These are phyloP conservation scores for Dendrocopos noguchii DNA, from an alignment of 2,113 vertebrate genomes.

Conservation along the genomic window DNA sequence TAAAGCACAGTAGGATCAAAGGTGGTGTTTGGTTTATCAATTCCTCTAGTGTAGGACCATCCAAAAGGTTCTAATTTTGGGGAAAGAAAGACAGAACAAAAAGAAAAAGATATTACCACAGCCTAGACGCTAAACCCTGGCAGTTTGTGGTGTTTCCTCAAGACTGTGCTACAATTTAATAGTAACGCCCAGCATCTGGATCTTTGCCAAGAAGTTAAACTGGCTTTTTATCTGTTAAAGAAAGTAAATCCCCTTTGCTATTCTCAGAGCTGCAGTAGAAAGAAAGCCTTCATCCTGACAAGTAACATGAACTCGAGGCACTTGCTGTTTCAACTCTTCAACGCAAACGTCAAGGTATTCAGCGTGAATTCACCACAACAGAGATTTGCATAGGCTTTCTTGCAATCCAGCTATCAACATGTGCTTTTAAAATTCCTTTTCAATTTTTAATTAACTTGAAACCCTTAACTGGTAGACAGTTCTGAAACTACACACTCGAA, in stretches of 20 bases:
- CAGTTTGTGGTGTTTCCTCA: not conserved
- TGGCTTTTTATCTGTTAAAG: not conserved
- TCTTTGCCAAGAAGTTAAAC: not conserved
- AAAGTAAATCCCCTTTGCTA: not conserved
- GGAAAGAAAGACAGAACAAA: not conserved
- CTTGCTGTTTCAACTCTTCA: not conserved
- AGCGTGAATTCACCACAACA: not conserved
- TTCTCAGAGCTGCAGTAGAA: not conserved
- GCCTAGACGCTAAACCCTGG: not conserved
- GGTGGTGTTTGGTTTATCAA: not conserved
- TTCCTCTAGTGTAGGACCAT: not conserved
- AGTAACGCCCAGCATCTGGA: not conserved
- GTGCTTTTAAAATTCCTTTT: not conserved
- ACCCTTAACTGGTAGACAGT: not conserved
- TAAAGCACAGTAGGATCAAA: not conserved
- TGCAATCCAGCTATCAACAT: not conserved
- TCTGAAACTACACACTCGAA: not conserved
- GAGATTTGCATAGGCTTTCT: not conserved
- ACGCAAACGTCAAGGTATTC: not conserved
- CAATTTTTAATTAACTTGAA: not conserved
- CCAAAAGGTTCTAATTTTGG: not conserved
- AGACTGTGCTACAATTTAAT: not conserved
- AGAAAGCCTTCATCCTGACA: not conserved
- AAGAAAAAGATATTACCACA: not conserved
- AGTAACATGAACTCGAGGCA: not conserved